These are phyloP conservation scores for Parnassius orleans DNA, from an alignment of 2,888 invertebrate genomes.

Conservation along the genomic window DNA sequence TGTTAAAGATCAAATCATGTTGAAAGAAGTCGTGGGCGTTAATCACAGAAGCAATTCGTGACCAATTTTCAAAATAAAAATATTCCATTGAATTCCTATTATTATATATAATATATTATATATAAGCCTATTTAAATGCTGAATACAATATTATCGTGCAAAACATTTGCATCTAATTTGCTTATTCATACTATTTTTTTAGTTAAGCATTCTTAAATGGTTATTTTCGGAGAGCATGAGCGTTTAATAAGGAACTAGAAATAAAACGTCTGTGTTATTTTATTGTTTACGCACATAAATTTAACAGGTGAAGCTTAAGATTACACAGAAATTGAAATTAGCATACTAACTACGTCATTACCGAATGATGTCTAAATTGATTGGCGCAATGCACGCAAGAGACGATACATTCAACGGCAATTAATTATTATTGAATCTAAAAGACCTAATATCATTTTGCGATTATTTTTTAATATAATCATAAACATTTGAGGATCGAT, in stretches of 20 bases:
- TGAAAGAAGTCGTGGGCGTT: constrained; percentile 12
- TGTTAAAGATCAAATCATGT: constrained; percentile 21
- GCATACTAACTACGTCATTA: constrained; percentile 41
- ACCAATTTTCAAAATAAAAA: constrained; percentile 9
- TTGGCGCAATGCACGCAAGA: constrained; percentile 42
- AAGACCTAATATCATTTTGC: constrained; percentile 4
- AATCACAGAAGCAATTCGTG: constrained; percentile 7
- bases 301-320: constrained; percentile 36
- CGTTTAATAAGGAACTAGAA: constrained; percentile 12
- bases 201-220: background rate
- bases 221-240: constrained; percentile 10
- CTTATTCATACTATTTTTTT: too few relatives aligned
- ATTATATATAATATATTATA: too few relatives aligned
- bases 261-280: background rate
- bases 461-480: too few relatives aligned
- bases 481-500: too few relatives aligned
- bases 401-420: constrained; percentile 28
- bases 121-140: too few relatives aligned
- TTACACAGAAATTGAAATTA: constrained; percentile 37
- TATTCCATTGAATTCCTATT: constrained; percentile 2
- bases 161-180: too few relatives aligned
- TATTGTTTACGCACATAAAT: constrained; percentile 15
- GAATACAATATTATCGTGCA: too few relatives aligned
- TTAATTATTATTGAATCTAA: constrained; percentile 22
- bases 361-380: constrained; percentile 40